Evolutionary conservation across 2,113 vertebrate species (phyloP), one percentile per base, ranked within the genome.

Genomic region (Cygnus atratus): DNA sequence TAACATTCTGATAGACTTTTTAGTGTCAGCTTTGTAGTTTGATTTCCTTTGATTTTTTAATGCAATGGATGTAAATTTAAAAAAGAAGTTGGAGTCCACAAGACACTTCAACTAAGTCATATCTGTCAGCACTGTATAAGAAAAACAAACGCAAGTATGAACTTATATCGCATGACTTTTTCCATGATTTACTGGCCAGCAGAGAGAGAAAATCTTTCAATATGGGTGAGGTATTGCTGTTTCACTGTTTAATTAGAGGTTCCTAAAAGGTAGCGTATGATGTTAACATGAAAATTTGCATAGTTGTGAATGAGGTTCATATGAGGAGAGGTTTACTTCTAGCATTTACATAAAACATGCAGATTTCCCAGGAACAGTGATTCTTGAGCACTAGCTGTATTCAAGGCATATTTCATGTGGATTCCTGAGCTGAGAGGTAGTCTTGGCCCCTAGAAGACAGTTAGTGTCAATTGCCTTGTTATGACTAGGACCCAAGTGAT

Each of bases 401-500:
- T 84, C 48, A 28, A 48, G 28, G 18, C 21, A 67, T 81, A 68
- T 70, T 87, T 92, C 73, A 72, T 2, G 4, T 22, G 71, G 35
- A 76, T 87, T 92, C 50, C 35, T 79, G 84, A 84, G 54, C 7
- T 29, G 58, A 37, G 37, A 66, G 41, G 25, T 5, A 33, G 29
- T n/a, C 43, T 11, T 58, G 68, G 68, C 43, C 39, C 76, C 74
- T 48, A 88, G 73, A 71, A 92, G 68, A 70, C 18, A 9, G 39
- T 74, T 77, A 84, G 33, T 82, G 52, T 68, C 83, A 90, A 84
- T 84, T 96, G 79, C 28, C 70, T 79, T 75, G 57, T 72, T 92
- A 84, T 87, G 54, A 78, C 72, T 84, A 41, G 57, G 59, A 87
- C 76, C 48, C 85, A 68, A 81, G 66, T 10, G 41, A 85, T 87